Conservation (phyloP, 2,113 vertebrate genomes). For the Illadopsis cleaveri region DNA sequence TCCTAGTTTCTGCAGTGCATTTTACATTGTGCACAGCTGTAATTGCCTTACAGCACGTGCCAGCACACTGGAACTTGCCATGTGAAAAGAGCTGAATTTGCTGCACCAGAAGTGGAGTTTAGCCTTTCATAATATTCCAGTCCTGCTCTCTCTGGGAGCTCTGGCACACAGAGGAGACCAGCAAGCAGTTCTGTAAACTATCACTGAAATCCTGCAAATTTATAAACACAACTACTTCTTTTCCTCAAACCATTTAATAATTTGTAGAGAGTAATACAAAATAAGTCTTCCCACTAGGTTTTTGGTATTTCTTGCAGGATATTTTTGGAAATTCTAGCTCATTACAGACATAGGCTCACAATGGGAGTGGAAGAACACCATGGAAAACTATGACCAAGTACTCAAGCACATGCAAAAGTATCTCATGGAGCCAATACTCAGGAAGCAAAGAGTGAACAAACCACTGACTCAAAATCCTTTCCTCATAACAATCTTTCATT, state of each 20-base stretch:
- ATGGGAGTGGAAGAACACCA: not conserved
- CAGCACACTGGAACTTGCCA: not conserved
- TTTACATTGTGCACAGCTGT: not conserved
- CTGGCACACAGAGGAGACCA: not conserved
- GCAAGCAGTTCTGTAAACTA: not conserved
- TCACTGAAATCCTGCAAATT: not conserved
- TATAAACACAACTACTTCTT: not conserved
- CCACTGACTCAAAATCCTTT: not conserved
- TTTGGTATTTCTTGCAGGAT: not conserved
- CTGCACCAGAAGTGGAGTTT: not conserved
- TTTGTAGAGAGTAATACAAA: not conserved
- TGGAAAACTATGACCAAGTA: not conserved
- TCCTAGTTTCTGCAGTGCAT: not conserved
- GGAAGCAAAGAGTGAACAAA: not conserved
- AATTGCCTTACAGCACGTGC: not conserved
- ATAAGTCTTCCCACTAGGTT: not conserved
- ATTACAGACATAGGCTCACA: not conserved
- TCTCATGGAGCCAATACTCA: not conserved
- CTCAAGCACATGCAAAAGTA: not conserved
- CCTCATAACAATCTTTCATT: not conserved
- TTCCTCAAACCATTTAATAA: not conserved
- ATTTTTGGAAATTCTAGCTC: not conserved
- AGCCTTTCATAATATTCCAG: not conserved
- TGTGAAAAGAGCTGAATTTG: not conserved
- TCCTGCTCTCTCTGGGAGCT: not conserved